These are phyloP conservation scores for Coendou prehensilis DNA, from an alignment of 2,797 vertebrate species.

Conservation along the genomic window DNA sequence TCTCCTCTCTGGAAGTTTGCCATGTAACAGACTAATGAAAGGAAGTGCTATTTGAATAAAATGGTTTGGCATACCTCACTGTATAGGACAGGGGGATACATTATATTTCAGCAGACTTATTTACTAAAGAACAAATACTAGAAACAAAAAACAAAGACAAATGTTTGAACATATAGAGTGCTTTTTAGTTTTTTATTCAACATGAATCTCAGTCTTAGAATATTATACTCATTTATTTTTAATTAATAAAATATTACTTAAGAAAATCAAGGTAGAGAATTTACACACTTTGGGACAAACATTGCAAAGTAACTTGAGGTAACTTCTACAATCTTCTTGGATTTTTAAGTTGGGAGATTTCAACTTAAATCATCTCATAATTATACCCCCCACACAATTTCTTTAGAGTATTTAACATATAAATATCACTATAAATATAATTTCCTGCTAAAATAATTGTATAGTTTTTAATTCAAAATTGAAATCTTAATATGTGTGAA, in stretches of 20 bases:
- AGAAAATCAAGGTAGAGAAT: conserved; percentile 16
- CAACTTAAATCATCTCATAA: conserved; percentile 48
- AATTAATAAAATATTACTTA: conserved; percentile 55
- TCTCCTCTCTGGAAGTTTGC: conserved; percentile 54
- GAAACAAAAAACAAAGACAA: conserved; percentile 60
- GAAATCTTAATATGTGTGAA: neutral
- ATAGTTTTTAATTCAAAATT: conserved; percentile 24
- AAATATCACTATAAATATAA: neutral
- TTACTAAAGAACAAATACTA: conserved; percentile 50
- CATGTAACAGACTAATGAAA: conserved; percentile 67
- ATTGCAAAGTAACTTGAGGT: neutral
- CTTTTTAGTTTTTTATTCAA: conserved; percentile 45
- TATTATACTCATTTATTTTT: neutral
- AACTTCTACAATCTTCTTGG: neutral
- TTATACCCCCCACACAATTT: neutral
- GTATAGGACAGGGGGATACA: conserved; percentile 9
- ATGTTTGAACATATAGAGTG: neutral
- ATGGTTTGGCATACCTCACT: conserved; percentile 31
- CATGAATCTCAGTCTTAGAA: conserved; percentile 15
- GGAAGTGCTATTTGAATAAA: conserved; percentile 55
- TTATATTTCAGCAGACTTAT: conserved; percentile 65
- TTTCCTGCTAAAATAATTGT: neutral
- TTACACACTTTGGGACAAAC: neutral
- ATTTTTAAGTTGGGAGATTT: neutral
- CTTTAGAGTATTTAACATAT: conserved; percentile 23